Conservation (phyloP, 2,797 vertebrate genomes). For the Poeciliopsis gracilis region DNA sequence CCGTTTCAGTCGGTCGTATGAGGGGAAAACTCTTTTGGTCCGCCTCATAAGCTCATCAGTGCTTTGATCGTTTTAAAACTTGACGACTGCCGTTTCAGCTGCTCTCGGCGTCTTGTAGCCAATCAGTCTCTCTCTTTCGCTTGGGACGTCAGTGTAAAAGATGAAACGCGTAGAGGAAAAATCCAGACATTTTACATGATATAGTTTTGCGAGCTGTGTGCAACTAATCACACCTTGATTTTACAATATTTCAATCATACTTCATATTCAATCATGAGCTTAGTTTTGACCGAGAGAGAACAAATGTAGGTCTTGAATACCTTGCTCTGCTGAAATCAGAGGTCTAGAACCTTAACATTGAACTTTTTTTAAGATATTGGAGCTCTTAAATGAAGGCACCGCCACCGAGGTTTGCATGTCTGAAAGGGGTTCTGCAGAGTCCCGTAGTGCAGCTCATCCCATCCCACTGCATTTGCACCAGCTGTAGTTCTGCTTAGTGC, state of each 20-base stretch:
- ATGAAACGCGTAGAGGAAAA: background rate
- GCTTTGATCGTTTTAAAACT: background rate
- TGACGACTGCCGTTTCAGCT: background rate
- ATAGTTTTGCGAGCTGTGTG: background rate
- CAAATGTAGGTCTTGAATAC: background rate
- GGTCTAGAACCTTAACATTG: background rate
- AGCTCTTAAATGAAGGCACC: background rate
- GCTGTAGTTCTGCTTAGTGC: slow-evolving; percentile 21
- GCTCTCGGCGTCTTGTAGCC: background rate
- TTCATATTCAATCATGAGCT: background rate
- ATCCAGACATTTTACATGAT: background rate
- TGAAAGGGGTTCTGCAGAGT: slow-evolving; percentile 50
- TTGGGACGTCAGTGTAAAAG: background rate
- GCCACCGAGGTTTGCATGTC: slow-evolving; percentile 25
- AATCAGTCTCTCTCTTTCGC: background rate
- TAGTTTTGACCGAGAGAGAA: background rate
- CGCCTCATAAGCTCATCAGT: background rate
- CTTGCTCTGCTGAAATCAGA: background rate
- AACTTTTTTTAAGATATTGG: background rate
- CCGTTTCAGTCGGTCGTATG: background rate
- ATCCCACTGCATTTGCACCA: slow-evolving; percentile 2
- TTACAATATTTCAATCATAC: background rate
- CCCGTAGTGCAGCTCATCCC: slow-evolving; percentile 30
- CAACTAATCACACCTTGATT: background rate
- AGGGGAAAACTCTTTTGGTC: background rate